Conservation (phyloP, 2,113 vertebrate genomes). For the Neopipo cinnamomea region DNA sequence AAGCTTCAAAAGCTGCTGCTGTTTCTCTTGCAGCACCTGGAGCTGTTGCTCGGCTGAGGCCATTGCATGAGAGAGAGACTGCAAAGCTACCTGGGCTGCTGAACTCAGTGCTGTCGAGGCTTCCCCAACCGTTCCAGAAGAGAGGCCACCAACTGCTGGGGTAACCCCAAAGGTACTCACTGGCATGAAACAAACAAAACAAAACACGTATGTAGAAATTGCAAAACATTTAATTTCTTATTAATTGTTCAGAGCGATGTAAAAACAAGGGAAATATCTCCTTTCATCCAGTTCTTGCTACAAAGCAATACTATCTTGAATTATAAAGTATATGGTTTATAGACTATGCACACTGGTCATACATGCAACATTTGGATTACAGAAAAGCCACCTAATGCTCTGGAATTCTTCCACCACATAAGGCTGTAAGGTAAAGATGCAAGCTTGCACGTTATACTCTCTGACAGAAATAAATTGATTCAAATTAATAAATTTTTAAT, state of each 20-base stretch:
- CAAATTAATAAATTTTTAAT: not conserved
- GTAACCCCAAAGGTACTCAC: constrained; percentile 98
- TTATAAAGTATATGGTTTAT: not conserved
- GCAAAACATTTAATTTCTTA: not conserved
- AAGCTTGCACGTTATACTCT: not conserved
- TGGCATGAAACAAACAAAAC: constrained; percentile 71
- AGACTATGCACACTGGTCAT: not conserved
- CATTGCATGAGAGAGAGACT: constrained; percentile 99
- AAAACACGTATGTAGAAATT: constrained; percentile 36
- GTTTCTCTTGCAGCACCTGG: constrained; percentile 99
- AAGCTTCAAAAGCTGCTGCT: constrained; percentile 98
- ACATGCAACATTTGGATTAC: not conserved
- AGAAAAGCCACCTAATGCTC: not conserved
- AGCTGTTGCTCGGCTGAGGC: constrained; percentile 99
- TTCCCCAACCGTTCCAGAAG: constrained; percentile 91
- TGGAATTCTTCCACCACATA: not conserved
- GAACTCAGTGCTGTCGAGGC: constrained; percentile 97
- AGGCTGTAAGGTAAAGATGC: not conserved
- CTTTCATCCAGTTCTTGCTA: not conserved
- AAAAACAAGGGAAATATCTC: no score
- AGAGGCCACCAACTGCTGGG: constrained; percentile 89
- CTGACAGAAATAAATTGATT: not conserved
- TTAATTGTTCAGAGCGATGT: no score
- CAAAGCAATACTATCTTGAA: not conserved
- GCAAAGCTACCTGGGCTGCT: constrained; percentile 97